A percentile compares a stretch with the other conserved stretches of the same genome.
These are phyloP conservation scores for Sebastiscus albofasciatus DNA, from an alignment of 2,797 vertebrate species.

Conservation along the genomic window DNA sequence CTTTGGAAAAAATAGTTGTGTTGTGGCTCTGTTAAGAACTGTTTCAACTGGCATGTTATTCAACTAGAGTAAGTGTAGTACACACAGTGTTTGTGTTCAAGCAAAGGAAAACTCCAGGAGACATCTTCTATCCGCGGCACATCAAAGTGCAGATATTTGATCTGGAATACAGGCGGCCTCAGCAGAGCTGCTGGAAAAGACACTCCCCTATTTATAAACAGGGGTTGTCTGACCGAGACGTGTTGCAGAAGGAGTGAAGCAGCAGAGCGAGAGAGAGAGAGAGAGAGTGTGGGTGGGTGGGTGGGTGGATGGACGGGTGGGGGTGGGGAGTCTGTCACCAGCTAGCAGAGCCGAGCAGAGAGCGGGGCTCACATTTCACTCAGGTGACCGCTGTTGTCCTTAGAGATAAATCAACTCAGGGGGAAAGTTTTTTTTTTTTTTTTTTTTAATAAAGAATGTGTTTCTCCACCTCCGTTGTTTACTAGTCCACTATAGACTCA, in stretches of 20 bases:
- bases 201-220: constrained; percentile 84
- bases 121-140: constrained; percentile 55
- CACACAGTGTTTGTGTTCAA: constrained; percentile 42
- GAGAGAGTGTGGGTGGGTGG: constrained; percentile 6
- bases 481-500: not conserved
- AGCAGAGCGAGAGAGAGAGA: constrained; percentile 9
- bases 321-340: constrained; percentile 58
- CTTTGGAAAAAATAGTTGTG: not conserved
- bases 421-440: constrained; percentile 20
- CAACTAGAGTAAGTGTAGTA: not conserved
- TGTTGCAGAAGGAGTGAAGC: constrained; percentile 64
- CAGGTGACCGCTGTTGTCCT: constrained; percentile 69
- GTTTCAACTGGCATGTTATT: constrained; percentile 11
- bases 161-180: constrained; percentile 72
- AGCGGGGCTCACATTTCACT: constrained; percentile 72
- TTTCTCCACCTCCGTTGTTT: constrained; percentile 26
- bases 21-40: not conserved
- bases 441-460: not conserved
- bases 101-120: constrained; percentile 42
- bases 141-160: constrained; percentile 77
- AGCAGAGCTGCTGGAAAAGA: constrained; percentile 73
- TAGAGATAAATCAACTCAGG: constrained; percentile 51
- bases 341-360: constrained; percentile 43
- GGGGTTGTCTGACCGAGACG: constrained; percentile 66
- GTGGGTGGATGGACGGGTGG: constrained; percentile 37